A percentile compares a stretch with the other conserved stretches of the same genome.
phyloP scores from a whole-genome alignment of 2,797 vertebrate species.

The Smutsia gigantea region DNA sequence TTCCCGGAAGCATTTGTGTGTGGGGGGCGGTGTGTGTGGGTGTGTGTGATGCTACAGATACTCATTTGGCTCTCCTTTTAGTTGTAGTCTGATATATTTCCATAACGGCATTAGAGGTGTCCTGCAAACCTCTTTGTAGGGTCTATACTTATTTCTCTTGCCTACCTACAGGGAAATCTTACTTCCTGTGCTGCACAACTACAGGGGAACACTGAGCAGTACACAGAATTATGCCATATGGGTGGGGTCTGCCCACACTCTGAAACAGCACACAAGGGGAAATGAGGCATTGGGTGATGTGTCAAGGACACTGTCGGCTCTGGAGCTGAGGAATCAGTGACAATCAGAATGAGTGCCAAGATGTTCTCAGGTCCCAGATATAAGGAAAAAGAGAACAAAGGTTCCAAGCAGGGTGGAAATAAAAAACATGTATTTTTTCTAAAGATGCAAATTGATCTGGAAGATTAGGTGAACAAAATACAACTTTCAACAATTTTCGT shows the following conservation, averaged over 20 bases:
- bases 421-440: not conserved
- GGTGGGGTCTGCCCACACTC: not conserved
- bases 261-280: not conserved
- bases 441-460: not conserved
- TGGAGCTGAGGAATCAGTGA: not conserved
- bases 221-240: not conserved
- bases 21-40: not conserved
- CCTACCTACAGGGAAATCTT: not conserved
- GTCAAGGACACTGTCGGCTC: not conserved
- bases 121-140: not conserved
- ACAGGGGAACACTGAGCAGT: not conserved
- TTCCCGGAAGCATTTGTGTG: not conserved
- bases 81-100: not conserved
- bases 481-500: not conserved
- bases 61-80: not conserved
- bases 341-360: not conserved
- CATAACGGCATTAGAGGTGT: not conserved
- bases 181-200: not conserved
- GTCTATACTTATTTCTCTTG: not conserved
- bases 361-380: not conserved
- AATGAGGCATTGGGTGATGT: not conserved
- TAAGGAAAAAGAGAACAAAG: not conserved
- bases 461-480: not conserved
- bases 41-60: not conserved
- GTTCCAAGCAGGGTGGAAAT: not conserved